Percentiles rank a stretch among this genome's conserved stretches.
Evolutionary conservation across 2,113 vertebrate species (phyloP).

Genomic region (Gavialis gangeticus): DNA sequence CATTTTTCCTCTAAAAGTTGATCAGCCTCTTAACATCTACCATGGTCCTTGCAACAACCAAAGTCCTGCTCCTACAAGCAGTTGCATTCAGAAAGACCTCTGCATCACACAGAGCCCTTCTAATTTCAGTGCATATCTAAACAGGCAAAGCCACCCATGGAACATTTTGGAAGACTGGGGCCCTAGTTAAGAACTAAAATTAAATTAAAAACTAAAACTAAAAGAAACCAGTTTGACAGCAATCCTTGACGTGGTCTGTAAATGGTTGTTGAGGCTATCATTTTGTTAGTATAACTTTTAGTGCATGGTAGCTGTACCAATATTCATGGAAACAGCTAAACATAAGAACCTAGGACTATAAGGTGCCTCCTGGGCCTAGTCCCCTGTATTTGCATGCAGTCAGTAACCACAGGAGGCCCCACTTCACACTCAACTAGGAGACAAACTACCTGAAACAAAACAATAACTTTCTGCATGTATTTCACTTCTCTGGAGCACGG

Average conservation of each 20-base stretch:
- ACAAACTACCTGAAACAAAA: no score
- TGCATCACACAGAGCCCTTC: neutral
- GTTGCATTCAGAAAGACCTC: neutral
- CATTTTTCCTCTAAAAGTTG: neutral
- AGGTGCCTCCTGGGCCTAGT: no score
- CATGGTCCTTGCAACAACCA: neutral
- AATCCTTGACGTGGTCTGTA: neutral
- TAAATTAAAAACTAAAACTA: neutral
- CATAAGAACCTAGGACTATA: no score
- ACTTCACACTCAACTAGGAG: no score
- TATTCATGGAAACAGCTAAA: no score
- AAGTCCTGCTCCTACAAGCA: neutral
- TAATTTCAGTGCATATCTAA: neutral
- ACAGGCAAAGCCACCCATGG: neutral
- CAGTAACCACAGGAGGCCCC: no score
- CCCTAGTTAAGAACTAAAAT: neutral
- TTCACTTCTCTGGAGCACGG: no score
- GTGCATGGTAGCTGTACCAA: no score
- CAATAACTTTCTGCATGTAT: no score
- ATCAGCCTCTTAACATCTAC: neutral
- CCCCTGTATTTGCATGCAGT: no score
- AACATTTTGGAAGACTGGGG: neutral
- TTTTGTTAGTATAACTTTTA: no score
- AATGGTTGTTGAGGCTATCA: neutral
- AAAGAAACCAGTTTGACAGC: neutral